These are phyloP conservation scores for Leontopithecus rosalia DNA, from an alignment of 2,797 vertebrate genomes.

Conservation along the genomic window DNA sequence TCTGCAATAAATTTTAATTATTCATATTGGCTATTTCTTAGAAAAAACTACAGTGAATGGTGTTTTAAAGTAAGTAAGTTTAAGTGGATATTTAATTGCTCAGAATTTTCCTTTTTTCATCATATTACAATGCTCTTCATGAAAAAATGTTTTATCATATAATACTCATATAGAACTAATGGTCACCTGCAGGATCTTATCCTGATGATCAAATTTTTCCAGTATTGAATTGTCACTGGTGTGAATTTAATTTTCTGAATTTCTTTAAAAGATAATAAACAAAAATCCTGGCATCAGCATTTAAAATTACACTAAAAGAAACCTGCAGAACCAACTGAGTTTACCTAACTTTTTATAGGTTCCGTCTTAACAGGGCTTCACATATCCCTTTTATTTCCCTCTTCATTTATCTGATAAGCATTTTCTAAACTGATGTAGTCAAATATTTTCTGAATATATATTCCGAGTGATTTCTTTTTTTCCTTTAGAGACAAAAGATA, in stretches of 20 bases:
- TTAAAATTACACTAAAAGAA: not conserved
- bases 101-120: not conserved
- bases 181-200: not conserved
- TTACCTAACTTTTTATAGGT: accelerated
- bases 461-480: not conserved
- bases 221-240: not conserved
- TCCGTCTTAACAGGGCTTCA: not conserved
- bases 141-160: not conserved
- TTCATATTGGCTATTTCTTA: not conserved
- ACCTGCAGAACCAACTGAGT: not conserved
- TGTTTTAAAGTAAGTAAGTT: not conserved
- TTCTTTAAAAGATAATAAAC: not conserved
- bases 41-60: not conserved
- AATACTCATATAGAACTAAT: not conserved
- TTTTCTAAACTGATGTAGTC: not conserved
- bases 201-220: not conserved
- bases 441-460: not conserved
- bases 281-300: not conserved
- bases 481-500: not conserved
- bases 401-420: not conserved
- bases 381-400: not conserved
- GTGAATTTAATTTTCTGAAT: not conserved
- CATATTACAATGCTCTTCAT: not conserved
- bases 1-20: not conserved
- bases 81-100: not conserved